These are phyloP conservation scores for Felis catus DNA, from an alignment of 2,113 vertebrate species.

Conservation along the genomic window F.catus_Fca126_mat1.0 CM031420.1:116799001-116799500, in stretches of 20 bases:
- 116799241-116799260: neutral
- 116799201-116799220: neutral
- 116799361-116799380: neutral
- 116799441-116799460: neutral
- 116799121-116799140: neutral
- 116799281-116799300: neutral
- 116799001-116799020: neutral
- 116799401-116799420: neutral
- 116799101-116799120: neutral
- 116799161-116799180: neutral
- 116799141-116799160: neutral
- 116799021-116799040: neutral
- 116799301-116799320: neutral
- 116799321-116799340: neutral
- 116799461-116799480: neutral
- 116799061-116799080: neutral
- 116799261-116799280: neutral
- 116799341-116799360: neutral
- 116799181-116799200: neutral
- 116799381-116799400: neutral
- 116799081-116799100: neutral
- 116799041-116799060: neutral
- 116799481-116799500: neutral
- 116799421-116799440: neutral
- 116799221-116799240: neutral